Evolutionary conservation across 2,113 vertebrate genomes (phyloP), one percentile per base, ranked within the genome.

Genomic region (Heterochromis multidens): DNA sequence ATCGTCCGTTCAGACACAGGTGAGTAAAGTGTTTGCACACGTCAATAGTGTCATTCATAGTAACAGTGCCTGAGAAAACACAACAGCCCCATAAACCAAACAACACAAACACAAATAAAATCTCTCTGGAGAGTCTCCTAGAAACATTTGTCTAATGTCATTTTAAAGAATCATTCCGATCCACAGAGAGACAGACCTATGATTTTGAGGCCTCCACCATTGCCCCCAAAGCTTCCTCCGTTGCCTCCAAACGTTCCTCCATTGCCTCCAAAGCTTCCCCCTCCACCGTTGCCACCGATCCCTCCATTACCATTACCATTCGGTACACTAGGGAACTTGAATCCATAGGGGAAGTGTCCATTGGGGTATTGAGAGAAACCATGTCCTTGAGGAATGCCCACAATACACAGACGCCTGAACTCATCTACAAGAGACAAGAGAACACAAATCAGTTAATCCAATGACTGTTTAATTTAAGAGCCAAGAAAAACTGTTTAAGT

Each of bases 21-120:
- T 99, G 98, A 58, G 98, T 97, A 83, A 99, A 99, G 79, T 98
- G 97, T 60, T 98, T 99, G 95, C 99, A 99, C 80, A 99, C 97
- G 40, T 99, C 98, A 3, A 98, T 97, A 61, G 97, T 97, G 85
- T 99, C 97, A 23, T 99, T 99, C 80, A 97, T 79, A 3, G 97
- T 97, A 60, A 97, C 96, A 0, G 95, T 92, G 35, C 97, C 97
- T 99, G 93, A 23, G 21, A 79, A 65, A 86, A 60, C 19, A 5
- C 2, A 61, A 10, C 17, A 76, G 23, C 4, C 2, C 6, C 1
- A 7, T 27, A 77, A 52, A 40, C 37, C 43, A 79, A 54, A 61
- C 35, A 21, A 27, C 9, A 2, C 25, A 80, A 29, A n/a, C 4
- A 14, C 13, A 65, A n/a, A 63, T 16, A 54, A 14, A 49, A 43